Percentiles rank a stretch among this genome's conserved stretches.
Evolutionary conservation across 2,797 vertebrate genomes (phyloP).

Genomic region (Pristis pectinata): DNA sequence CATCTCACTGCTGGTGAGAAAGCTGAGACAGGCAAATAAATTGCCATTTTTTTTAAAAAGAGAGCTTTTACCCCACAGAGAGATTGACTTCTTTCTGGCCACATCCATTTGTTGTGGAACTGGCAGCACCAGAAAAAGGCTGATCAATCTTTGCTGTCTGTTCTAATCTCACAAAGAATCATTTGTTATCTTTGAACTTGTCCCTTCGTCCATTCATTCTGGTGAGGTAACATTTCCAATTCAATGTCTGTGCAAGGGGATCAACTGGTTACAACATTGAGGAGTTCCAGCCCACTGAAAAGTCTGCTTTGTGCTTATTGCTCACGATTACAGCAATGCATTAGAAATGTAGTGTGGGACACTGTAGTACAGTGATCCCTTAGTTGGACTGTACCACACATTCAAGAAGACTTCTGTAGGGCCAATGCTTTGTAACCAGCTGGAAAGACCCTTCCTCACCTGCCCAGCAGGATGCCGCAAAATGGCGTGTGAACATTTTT

Average conservation of each 20-base stretch:
- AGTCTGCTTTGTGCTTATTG: slow-evolving; percentile 32
- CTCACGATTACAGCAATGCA: slow-evolving; percentile 20
- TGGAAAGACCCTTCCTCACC: slow-evolving; percentile 73
- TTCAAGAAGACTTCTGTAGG: slow-evolving; percentile 72
- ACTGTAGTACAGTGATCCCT: slow-evolving; percentile 17
- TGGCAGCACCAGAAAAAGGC: neutral
- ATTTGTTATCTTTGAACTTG: slow-evolving; percentile 41
- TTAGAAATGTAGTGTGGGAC: slow-evolving; percentile 55
- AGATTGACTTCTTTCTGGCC: slow-evolving; percentile 3
- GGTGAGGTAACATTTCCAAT: slow-evolving; percentile 22
- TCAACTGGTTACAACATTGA: slow-evolving; percentile 19
- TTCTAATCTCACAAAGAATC: slow-evolving; percentile 43
- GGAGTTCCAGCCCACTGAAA: slow-evolving; percentile 21
- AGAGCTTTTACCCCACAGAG: neutral
- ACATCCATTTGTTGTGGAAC: slow-evolving; percentile 23
- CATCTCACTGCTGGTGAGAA: neutral
- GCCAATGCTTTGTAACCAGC: slow-evolving; percentile 75
- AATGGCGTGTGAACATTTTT: slow-evolving; percentile 86
- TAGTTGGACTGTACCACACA: slow-evolving; percentile 54
- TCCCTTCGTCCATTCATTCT: slow-evolving; percentile 37
- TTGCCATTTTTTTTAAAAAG: no score
- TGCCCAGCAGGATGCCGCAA: slow-evolving; percentile 80
- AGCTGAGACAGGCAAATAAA: neutral
- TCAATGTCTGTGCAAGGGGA: slow-evolving; percentile 16
- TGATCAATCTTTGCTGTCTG: slow-evolving; percentile 15